phyloP scores from a whole-genome alignment of 2,888 invertebrate genomes.

The Trypoxylon attenuatum region DNA sequence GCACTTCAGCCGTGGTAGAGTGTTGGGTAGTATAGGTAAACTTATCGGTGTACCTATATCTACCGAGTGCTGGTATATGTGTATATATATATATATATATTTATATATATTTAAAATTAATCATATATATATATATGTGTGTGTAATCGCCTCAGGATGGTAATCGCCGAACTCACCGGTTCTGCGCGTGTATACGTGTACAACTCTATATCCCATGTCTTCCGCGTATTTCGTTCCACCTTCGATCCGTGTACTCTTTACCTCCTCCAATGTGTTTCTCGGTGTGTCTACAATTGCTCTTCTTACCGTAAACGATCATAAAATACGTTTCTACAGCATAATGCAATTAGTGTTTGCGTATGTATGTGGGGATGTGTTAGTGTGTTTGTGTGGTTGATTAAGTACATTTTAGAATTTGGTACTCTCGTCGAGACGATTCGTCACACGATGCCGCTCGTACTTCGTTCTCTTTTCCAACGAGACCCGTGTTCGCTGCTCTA shows the following conservation, averaged over 20 bases:
- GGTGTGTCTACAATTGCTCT: slow-evolving; percentile 51
- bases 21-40: slow-evolving; percentile 52
- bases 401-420: slow-evolving; percentile 73
- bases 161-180: slow-evolving; percentile 59
- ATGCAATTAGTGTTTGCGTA: slow-evolving; percentile 61
- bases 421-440: slow-evolving; percentile 69
- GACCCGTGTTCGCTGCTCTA: slow-evolving; percentile 15
- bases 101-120: slow-evolving; percentile 39
- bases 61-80: slow-evolving; percentile 52
- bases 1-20: slow-evolving; percentile 37
- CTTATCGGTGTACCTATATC: slow-evolving; percentile 49
- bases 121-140: slow-evolving; percentile 33
- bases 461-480: slow-evolving; percentile 48
- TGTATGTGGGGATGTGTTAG: background rate
- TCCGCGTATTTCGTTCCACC: background rate
- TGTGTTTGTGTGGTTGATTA: slow-evolving; percentile 30
- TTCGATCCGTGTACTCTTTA: background rate
- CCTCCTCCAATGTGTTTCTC: slow-evolving; percentile 21
- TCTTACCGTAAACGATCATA: slow-evolving; percentile 61
- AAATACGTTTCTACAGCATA: slow-evolving; percentile 65
- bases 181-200: slow-evolving; percentile 13
- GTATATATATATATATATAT: slow-evolving; percentile 48
- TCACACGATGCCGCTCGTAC: slow-evolving; percentile 48
- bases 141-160: slow-evolving; percentile 66
- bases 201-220: slow-evolving; percentile 13